Base-by-base conservation (phyloP, 2,888 invertebrate species). In the Byasa hedistus region DNA sequence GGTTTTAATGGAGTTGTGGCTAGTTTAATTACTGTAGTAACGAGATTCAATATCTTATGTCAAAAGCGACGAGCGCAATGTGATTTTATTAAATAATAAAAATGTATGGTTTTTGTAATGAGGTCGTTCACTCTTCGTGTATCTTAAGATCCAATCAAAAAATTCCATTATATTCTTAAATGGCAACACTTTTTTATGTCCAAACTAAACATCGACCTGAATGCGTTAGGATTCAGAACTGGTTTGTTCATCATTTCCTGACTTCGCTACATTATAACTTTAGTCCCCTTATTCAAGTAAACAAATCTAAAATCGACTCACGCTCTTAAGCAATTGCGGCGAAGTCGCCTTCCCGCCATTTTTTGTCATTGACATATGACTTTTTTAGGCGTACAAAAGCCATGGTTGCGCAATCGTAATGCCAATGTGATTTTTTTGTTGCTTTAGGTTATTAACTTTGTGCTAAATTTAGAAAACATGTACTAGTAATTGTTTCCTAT, bases 321-420 rank as follows among this genome's bases (percentile, higher is more conserved):
- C 61, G 24, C 57, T 19, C 23, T 54, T 57, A 61, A 39, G 21
- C 52, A 44, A 63, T 60, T 51, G 58, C 57, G 21, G 65, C 12
- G 65, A 68, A 73, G 71, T 76, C 72, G 74, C 73, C 77, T 72
- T 68, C 67, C 67, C 69, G 77, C 73, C 72, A 70, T 75, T 72
- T 73, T 69, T 62, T 65, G 61, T 57, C 66, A 32, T 58, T 66
- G 66, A 56, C 59, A 55, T 63, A 63, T 60, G 39, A 17, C n/a
- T 55, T 66, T 66, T 66, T 59, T 15, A 17, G 21, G 19, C 57
- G 21, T 57, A 23, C 32, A 27, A 32, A 32, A 48, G 54, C 15
- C 23, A 24, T 36, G 66, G 39, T 64, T 56, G 61, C 66, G 55
- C 58, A 62, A 63, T 36, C 63, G 22, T 66, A 36, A 51, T 21